phyloP scores from a whole-genome alignment of 2,888 invertebrate species.

The Lypha dubia region DNA sequence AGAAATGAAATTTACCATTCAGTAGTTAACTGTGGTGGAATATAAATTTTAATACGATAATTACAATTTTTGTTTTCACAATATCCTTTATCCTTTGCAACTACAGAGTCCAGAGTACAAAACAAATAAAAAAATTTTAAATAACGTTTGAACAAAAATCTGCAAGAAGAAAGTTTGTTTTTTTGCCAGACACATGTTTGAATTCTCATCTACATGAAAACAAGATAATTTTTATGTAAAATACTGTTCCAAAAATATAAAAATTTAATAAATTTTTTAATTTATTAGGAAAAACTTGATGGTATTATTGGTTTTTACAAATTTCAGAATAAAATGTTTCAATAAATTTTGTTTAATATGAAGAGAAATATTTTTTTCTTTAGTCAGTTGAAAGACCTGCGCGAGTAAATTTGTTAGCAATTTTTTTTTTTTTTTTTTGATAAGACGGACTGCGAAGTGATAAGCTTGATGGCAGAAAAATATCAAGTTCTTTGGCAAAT shows the following conservation, averaged over 20 bases:
- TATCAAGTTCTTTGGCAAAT: no score
- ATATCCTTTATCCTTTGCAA: conserved; percentile 43
- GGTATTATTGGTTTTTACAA: not conserved
- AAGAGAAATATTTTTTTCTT: no score
- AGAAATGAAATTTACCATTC: conserved; percentile 14
- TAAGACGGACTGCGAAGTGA: no score
- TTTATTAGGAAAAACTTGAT: no score
- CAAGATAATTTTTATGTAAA: not conserved
- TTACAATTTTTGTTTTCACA: conserved; percentile 27
- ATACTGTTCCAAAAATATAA: no score
- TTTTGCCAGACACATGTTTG: conserved; percentile 48
- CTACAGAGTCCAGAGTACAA: not conserved
- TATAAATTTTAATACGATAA: conserved; percentile 65
- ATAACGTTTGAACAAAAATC: not conserved
- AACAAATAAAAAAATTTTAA: conserved; percentile 20
- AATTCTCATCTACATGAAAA: conserved; percentile 36
- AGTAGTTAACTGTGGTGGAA: conserved; percentile 51
- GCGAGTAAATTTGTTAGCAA: no score
- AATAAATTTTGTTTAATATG: no score
- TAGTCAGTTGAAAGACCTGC: no score
- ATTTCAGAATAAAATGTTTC: not conserved
- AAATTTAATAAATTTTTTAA: no score
- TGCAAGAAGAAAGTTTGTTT: no score
- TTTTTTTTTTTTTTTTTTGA: no score
- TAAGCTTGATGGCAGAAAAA: no score